Conservation (phyloP, 35 echinoderm and acorn worm genomes). For the Apostichopus japonicus region DNA sequence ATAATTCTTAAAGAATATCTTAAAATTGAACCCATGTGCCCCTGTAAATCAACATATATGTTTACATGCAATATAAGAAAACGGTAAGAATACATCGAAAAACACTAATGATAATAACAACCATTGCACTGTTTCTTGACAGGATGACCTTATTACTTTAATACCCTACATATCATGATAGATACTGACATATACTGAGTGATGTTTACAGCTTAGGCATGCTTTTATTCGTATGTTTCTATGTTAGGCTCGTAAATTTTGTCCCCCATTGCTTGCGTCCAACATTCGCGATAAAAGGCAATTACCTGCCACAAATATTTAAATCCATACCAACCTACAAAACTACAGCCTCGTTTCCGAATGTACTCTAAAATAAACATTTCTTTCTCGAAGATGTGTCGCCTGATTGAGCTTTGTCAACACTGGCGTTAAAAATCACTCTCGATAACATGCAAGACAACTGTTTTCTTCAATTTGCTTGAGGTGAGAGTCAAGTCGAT, state of each 20-base stretch:
- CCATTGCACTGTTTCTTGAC: background rate
- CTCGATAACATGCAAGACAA: background rate
- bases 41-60: too few relatives aligned
- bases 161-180: background rate
- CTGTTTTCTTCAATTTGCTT: slow-evolving; percentile 2
- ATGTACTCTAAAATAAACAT: slow-evolving; percentile 19
- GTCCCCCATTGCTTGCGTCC: background rate
- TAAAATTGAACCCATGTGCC: too few relatives aligned
- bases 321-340: background rate
- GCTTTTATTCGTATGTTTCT: background rate
- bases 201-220: background rate
- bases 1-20: too few relatives aligned
- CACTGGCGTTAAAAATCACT: slow-evolving; percentile 31
- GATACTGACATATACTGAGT: background rate
- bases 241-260: slow-evolving; percentile 13
- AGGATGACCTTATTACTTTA: background rate
- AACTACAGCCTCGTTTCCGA: background rate
- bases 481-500: background rate
- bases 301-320: slow-evolving; percentile 41
- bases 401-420: slow-evolving; percentile 32
- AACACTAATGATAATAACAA: background rate
- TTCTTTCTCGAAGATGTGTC: slow-evolving; percentile 17
- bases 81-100: too few relatives aligned
- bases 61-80: too few relatives aligned
- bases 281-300: background rate